These are phyloP conservation scores for Sepioteuthis lessoniana DNA, from an alignment of 2,888 invertebrate genomes.

Conservation along the genomic window DNA sequence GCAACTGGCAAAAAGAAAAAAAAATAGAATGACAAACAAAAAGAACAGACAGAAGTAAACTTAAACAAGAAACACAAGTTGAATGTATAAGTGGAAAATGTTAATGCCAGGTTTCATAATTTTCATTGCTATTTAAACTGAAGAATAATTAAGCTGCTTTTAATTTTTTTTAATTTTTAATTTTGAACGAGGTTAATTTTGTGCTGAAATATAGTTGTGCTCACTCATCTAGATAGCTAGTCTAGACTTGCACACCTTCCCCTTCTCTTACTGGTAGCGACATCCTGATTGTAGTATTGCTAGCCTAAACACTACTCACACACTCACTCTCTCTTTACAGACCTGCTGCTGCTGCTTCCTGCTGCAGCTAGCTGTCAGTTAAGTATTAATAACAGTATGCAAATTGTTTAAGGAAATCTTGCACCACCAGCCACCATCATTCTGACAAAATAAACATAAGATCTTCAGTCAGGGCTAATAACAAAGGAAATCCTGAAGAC, in stretches of 20 bases:
- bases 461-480: not conserved
- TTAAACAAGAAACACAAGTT: constrained; percentile 33
- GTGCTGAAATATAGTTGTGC: not conserved
- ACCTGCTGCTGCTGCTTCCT: constrained; percentile 6
- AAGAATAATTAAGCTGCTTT: not conserved
- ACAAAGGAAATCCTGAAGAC: constrained; percentile 11
- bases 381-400: constrained; percentile 33
- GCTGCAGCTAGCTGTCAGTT: constrained; percentile 23
- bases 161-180: not conserved
- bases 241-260: constrained; percentile 20
- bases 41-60: not conserved
- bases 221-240: not conserved
- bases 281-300: constrained; percentile 33
- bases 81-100: not conserved
- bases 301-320: not conserved
- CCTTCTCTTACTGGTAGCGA: constrained; percentile 21
- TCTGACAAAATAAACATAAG: not conserved
- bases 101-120: not conserved
- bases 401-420: constrained; percentile 8
- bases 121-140: constrained; percentile 15
- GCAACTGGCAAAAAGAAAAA: too few relatives aligned
- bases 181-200: constrained; percentile 20
- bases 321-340: not conserved
- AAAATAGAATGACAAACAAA: not conserved
- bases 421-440: not conserved